Evolutionary conservation across 2,888 invertebrate genomes (phyloP).

Genomic region (Agrotis exclamationis): DNA sequence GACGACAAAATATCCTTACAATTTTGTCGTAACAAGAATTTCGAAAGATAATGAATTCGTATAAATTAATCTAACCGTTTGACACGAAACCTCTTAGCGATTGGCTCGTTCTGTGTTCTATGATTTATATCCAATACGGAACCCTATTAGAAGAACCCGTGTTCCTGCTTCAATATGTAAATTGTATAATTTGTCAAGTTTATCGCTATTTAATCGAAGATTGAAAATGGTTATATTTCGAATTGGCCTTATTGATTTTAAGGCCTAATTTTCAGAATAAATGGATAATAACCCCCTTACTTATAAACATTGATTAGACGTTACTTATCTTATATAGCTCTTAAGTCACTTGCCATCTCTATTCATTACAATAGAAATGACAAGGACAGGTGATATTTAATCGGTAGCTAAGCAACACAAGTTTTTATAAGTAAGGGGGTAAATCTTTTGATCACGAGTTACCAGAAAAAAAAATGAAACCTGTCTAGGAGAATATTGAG

Average conservation of each 20-base stretch:
- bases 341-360: no score
- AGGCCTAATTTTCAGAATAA: background rate
- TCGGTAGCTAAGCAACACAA: no score
- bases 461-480: background rate
- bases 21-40: slow-evolving; percentile 1
- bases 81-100: slow-evolving; percentile 15
- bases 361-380: no score
- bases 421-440: no score
- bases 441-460: background rate
- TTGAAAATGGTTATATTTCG: slow-evolving; percentile 16
- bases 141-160: slow-evolving; percentile 41
- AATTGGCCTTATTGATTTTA: background rate
- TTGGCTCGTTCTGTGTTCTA: slow-evolving; percentile 16
- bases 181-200: slow-evolving; percentile 46
- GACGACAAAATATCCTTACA: no score
- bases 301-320: no score
- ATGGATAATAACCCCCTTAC: no score
- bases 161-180: slow-evolving; percentile 48
- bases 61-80: slow-evolving; percentile 24
- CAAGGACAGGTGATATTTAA: no score
- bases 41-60: slow-evolving; percentile 23
- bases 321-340: no score
- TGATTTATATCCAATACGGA: slow-evolving; percentile 45
- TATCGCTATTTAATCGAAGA: slow-evolving; percentile 35
- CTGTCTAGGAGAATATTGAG: background rate